Base-by-base conservation (phyloP, 2,888 invertebrate genomes). In the Morpho deidamia region DNA sequence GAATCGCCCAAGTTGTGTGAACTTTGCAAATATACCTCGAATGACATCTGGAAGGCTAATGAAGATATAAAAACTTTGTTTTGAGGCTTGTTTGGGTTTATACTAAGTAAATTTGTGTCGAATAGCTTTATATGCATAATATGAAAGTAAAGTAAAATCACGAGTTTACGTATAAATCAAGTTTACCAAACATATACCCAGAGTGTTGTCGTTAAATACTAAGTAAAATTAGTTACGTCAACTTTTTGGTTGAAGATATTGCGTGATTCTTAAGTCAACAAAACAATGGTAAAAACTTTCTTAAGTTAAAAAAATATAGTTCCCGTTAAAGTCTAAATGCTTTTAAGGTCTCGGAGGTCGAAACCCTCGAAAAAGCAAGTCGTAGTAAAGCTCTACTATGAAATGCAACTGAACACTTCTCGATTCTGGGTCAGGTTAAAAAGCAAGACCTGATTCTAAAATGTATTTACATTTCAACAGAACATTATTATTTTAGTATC, bases 11-110 rank as follows among this genome's bases (percentile, higher is more conserved):
- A 23, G 23, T 23, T 23, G 23, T 38, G 33, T 23, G 43, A 52
- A 48, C 44, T 52, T 49, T 49, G 44, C 44, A 51, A 51, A 55
- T 55, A 55, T 47, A 54, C 54, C 44, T 47, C 41, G 44, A 43
- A 53, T 53, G 50, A 43, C 61, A 45, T 53, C 49, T 53, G 53
- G 49, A 51, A 51, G 39, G 53, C 48, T 62, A 57, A 62, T 60
- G 57, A 59, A 57, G 52, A 51, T 53, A 56, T 57, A 56, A 57
- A 62, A 60, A 56, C 50, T 56, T 53, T 39, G 33, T 47, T 42
- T n/a, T 9, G 11, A 38, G 53, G 55, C 53, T 55, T 48, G 39
- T 32, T 48, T 43, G 11, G 35, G 40, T 53, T 50, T 42, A 51
- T 48, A 54, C 44, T 47, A 44, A 56, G 35, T 46, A 40, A 44